Evolutionary conservation across 2,797 vertebrate species (phyloP).

Genomic region (Alosa sapidissima): DNA sequence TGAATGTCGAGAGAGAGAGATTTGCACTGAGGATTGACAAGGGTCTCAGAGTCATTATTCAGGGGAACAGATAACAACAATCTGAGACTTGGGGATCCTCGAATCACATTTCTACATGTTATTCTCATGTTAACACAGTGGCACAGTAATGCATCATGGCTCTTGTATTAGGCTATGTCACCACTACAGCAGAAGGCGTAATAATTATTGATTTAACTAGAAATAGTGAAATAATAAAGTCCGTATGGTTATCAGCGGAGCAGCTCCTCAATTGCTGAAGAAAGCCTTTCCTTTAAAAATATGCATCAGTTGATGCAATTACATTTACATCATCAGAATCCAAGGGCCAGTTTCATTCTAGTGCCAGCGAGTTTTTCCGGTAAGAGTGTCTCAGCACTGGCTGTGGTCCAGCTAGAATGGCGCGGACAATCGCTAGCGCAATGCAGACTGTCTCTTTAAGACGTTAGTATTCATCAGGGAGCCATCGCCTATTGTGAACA

Average conservation of each 20-base stretch:
- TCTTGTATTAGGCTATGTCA: neutral
- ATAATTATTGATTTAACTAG: neutral
- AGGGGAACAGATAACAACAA: neutral
- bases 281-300: neutral
- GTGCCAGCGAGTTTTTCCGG: conserved; percentile 31
- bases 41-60: neutral
- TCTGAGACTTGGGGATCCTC: neutral
- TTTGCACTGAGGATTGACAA: neutral
- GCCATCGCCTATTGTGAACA: conserved; percentile 30
- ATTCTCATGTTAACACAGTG: neutral
- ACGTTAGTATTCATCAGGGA: conserved; percentile 48
- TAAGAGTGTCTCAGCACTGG: conserved; percentile 28
- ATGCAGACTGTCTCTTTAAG: conserved; percentile 60
- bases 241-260: neutral
- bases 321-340: conserved; percentile 25
- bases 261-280: conserved; percentile 16
- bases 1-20: neutral
- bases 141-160: neutral
- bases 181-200: neutral
- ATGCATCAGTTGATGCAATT: conserved; percentile 48
- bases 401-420: neutral
- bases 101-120: neutral
- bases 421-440: neutral
- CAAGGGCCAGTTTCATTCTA: conserved; percentile 28
- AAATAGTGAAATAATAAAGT: neutral